A percentile compares a stretch with the other conserved stretches of the same genome.
phyloP scores from a whole-genome alignment of 1,140 invertebrate genomes.

The Sminthurinus signatus region DNA sequence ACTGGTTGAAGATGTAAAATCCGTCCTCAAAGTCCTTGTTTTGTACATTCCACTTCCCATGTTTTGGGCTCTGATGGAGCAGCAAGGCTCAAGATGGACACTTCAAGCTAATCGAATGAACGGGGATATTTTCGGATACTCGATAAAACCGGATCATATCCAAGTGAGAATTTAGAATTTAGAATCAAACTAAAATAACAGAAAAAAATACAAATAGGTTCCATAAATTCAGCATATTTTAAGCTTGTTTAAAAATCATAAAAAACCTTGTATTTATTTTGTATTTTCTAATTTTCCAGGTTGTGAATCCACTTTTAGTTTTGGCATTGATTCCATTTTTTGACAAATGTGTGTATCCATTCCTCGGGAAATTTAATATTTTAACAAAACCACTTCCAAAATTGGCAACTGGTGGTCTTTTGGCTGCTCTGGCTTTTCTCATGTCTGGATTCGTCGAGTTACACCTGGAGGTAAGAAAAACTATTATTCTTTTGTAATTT shows the following conservation, averaged over 20 bases:
- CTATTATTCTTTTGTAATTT: not conserved
- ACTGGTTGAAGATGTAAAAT: conserved; percentile 68
- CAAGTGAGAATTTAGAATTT: conserved; percentile 56
- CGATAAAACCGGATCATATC: conserved; percentile 82
- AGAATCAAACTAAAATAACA: too few relatives aligned
- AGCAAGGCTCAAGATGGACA: conserved; percentile 82
- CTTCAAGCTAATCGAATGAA: conserved; percentile 87
- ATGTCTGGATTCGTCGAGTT: conserved; percentile 80
- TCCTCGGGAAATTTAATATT: conserved; percentile 44
- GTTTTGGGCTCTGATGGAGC: conserved; percentile 84
- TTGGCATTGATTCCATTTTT: conserved; percentile 81
- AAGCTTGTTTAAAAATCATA: too few relatives aligned
- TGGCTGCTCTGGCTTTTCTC: conserved; percentile 76
- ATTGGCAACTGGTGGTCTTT: conserved; percentile 66
- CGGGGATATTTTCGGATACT: conserved; percentile 59
- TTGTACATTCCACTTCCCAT: conserved; percentile 76
- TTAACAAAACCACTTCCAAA: conserved; percentile 64
- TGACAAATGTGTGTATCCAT: conserved; percentile 55
- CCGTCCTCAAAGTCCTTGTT: conserved; percentile 61
- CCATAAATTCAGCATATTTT: too few relatives aligned
- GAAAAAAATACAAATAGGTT: too few relatives aligned
- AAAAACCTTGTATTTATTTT: too few relatives aligned
- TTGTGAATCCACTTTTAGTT: conserved; percentile 78
- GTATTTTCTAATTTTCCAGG: conserved; percentile 42
- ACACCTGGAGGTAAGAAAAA: conserved; percentile 54